A percentile compares a stretch with the other conserved stretches of the same genome.
These are phyloP conservation scores for Polypterus bichir DNA, from an alignment of 2,113 vertebrate genomes.

Conservation along the genomic window DNA sequence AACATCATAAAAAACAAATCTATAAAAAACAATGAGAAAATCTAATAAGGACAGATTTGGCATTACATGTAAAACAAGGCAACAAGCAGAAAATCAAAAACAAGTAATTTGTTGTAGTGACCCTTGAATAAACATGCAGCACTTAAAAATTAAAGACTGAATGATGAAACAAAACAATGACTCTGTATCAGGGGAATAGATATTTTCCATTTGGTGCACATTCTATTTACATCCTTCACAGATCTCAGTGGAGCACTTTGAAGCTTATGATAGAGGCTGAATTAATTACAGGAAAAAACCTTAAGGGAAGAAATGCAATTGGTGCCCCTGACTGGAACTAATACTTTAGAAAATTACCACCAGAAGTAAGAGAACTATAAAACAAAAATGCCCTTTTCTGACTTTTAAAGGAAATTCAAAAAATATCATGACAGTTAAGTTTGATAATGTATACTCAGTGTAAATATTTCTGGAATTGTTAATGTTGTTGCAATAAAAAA, in stretches of 20 bases:
- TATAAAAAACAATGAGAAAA: too few relatives aligned
- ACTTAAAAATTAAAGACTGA: slow-evolving; percentile 3
- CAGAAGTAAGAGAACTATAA: not conserved
- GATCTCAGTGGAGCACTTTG: slow-evolving; percentile 28
- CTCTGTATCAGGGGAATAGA: too few relatives aligned
- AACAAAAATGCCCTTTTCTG: slow-evolving; percentile 30
- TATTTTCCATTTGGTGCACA: not conserved
- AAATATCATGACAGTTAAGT: too few relatives aligned
- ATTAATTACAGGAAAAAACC: slow-evolving; percentile 41
- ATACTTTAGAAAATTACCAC: slow-evolving; percentile 22
- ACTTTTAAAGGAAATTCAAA: slow-evolving; percentile 12
- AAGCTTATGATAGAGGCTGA: slow-evolving; percentile 25
- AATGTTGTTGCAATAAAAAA: too few relatives aligned
- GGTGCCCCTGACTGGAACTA: slow-evolving; percentile 30
- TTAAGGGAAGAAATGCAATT: slow-evolving; percentile 31
- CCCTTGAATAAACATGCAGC: too few relatives aligned
- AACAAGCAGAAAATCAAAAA: too few relatives aligned
- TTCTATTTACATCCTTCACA: slow-evolving; percentile 34
- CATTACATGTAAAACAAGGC: too few relatives aligned
- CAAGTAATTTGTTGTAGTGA: too few relatives aligned
- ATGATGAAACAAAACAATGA: slow-evolving; percentile 3
- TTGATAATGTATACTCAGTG: too few relatives aligned
- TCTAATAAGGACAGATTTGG: too few relatives aligned
- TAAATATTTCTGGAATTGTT: too few relatives aligned
- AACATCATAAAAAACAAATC: too few relatives aligned